Evolutionary conservation across 2,113 vertebrate species (phyloP), one percentile per base, ranked within the genome.

Genomic region (Brachyhypopomus gauderio): DNA sequence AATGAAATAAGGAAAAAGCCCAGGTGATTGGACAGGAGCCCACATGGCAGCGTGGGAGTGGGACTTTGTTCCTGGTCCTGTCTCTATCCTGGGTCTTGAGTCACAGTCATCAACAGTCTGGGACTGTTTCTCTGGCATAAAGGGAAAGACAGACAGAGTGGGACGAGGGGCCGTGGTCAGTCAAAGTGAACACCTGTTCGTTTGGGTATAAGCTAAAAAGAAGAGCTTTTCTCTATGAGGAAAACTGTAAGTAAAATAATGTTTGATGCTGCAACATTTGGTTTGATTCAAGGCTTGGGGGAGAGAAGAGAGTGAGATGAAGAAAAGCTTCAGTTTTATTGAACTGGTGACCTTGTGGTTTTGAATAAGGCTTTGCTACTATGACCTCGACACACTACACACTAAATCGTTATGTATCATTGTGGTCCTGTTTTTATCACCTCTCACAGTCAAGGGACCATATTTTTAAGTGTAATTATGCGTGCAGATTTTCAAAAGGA

Each of bases 61-160:
- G 30, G 30, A 30, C 17, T 38, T 3, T 78, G 64, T 25, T 59
- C 12, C 7, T 45, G 27, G 8, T 78, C 27, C 23, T 41, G 59
- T 38, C 34, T 75, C 59, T 17, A 23, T 77, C 17, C 41, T 62
- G 25, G 11, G 41, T 77, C 17, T 25, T 62, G 25, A 8, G 27
- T 22, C 9, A 38, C 55, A 52, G 30, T 38, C 3, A 30, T 30
- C 30, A 30, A 30, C 30, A 74, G 27, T 38, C n/a, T 56, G 36
- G 17, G 27, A 34, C 38, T 71, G 52, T 45, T 12, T 52, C 8
- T 77, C 41, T 69, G 27, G 38, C 45, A 25, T 38, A 69, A n/a
- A 11, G 4, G 64, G 45, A 77, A 41, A 45, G 73, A 60, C 25
- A 76, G 55, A 77, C 20, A 67, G 55, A 30, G 23, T 27, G n/a